These are phyloP conservation scores for Dynastes tityus DNA, from an alignment of 2,888 invertebrate genomes.

Conservation along the genomic window DNA sequence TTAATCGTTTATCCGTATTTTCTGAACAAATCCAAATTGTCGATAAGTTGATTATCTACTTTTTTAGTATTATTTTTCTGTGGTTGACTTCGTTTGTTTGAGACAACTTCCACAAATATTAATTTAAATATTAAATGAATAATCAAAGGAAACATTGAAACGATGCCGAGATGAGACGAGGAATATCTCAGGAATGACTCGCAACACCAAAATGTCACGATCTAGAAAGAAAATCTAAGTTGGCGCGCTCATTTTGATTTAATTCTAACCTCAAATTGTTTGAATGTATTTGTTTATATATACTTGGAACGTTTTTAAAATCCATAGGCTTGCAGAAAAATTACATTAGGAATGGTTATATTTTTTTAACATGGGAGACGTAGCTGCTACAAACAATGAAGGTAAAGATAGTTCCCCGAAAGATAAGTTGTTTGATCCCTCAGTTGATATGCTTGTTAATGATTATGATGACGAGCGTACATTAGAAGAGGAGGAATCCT, in stretches of 20 bases:
- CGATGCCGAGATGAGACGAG: not conserved
- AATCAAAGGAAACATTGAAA: slow-evolving; percentile 10
- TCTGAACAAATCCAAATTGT: not conserved
- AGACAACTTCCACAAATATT: not conserved
- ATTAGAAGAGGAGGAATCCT: slow-evolving; percentile 96
- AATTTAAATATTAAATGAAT: slow-evolving; percentile 36
- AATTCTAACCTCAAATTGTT: slow-evolving; percentile 57
- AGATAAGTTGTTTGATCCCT: slow-evolving; percentile 87
- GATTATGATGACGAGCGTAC: slow-evolving; percentile 98
- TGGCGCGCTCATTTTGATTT: slow-evolving; percentile 46
- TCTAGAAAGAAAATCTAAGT: slow-evolving; percentile 30
- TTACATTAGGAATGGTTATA: slow-evolving; percentile 54
- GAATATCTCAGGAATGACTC: not conserved
- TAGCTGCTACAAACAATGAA: slow-evolving; percentile 65
- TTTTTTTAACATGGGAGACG: slow-evolving; percentile 66
- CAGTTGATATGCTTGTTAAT: slow-evolving; percentile 97
- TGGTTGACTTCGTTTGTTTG: slow-evolving; percentile 30
- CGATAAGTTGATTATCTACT: slow-evolving; percentile 11
- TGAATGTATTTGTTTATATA: slow-evolving; percentile 55
- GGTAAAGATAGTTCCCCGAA: slow-evolving; percentile 66
- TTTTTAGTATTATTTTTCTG: slow-evolving; percentile 36
- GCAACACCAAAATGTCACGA: slow-evolving; percentile 23
- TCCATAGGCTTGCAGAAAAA: not conserved
- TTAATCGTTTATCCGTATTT: slow-evolving; percentile 3
- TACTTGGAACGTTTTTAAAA: slow-evolving; percentile 14